Conservation (phyloP, 2,113 vertebrate species). For the Rhea pennata region DNA sequence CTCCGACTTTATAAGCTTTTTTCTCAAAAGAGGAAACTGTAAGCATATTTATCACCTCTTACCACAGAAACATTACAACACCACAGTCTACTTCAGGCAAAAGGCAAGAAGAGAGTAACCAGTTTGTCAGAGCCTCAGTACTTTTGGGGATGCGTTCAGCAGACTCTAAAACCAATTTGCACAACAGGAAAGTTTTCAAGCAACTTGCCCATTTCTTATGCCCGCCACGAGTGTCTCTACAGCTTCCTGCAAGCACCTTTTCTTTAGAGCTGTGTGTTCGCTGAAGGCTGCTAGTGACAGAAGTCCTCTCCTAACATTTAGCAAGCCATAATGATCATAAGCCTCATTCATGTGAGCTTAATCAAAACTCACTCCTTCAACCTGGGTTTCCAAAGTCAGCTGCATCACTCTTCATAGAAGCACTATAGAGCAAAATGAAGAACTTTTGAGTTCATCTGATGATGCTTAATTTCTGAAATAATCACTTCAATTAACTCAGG, state of each 20-base stretch:
- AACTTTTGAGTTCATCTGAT: rapidly evolving
- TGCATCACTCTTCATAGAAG: background rate
- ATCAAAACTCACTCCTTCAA: background rate
- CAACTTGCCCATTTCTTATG: background rate
- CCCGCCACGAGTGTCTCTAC: background rate
- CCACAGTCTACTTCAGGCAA: background rate
- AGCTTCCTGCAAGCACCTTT: background rate
- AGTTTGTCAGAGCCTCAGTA: background rate
- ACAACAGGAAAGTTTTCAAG: background rate
- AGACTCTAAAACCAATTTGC: background rate
- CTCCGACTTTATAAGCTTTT: background rate
- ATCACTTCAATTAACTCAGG: background rate
- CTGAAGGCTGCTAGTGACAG: background rate
- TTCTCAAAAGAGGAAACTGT: background rate
- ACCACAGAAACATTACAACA: background rate
- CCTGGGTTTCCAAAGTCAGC: background rate
- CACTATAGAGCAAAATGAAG: background rate
- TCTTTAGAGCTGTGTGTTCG: background rate
- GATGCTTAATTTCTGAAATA: background rate
- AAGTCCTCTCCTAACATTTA: rapidly evolving
- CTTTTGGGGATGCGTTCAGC: background rate
- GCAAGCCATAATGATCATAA: background rate
- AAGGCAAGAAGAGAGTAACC: background rate
- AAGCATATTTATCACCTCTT: background rate
- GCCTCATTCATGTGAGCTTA: rapidly evolving